Evolutionary conservation across 2,113 vertebrate species (phyloP).

Genomic region (Okapia johnstoni): DNA sequence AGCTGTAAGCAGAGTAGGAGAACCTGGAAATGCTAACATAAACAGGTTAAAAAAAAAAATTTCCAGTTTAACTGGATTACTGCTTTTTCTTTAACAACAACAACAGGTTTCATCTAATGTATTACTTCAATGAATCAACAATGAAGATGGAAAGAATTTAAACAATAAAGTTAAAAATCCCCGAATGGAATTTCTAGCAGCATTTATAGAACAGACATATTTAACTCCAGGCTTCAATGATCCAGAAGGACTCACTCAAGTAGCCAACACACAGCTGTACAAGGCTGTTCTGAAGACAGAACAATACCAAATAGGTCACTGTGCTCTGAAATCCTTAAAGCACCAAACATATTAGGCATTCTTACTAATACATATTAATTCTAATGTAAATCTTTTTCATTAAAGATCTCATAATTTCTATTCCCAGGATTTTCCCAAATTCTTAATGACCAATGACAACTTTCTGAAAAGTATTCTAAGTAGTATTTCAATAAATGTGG

Average conservation of each 20-base stretch:
- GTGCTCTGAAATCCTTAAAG: neutral
- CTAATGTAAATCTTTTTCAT: neutral
- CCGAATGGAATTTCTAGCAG: neutral
- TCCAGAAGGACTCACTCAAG: neutral
- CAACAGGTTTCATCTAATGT: neutral
- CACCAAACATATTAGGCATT: neutral
- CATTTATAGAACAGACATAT: neutral
- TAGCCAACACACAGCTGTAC: neutral
- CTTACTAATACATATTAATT: neutral
- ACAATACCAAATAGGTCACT: neutral
- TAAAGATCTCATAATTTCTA: neutral
- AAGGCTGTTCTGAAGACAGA: neutral
- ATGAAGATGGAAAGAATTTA: conserved; percentile 8
- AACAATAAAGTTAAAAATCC: neutral
- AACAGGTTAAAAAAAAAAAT: neutral
- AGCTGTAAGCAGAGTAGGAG: neutral
- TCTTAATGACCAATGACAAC: neutral
- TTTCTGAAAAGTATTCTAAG: neutral
- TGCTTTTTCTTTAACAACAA: neutral
- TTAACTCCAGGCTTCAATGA: neutral
- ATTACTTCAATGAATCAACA: neutral
- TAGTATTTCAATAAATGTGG: neutral
- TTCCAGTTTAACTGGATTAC: neutral
- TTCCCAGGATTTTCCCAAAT: neutral
- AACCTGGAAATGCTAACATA: neutral